These are phyloP conservation scores for Aurelia sp. DNA, from an alignment of 30 jellyfish, hydroid and myxozoan species.

Conservation along the genomic window DNA sequence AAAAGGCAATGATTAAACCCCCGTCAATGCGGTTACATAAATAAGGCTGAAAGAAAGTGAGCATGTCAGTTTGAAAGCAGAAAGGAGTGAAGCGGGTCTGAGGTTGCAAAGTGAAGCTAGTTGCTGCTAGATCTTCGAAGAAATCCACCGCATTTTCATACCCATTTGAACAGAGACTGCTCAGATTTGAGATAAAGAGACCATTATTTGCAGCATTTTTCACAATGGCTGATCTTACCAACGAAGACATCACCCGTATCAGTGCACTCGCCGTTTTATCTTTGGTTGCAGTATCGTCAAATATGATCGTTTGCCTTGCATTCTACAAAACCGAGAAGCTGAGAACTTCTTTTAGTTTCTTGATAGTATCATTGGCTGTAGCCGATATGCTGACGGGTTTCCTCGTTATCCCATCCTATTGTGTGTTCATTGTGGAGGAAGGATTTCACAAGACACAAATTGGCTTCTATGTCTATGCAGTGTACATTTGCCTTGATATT, in stretches of 20 bases:
- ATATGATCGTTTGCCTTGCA: slow-evolving; percentile 41
- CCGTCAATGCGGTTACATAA: too few relatives aligned
- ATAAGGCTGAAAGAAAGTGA: too few relatives aligned
- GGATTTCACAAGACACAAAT: background rate
- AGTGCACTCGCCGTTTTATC: slow-evolving; percentile 15
- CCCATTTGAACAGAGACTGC: too few relatives aligned
- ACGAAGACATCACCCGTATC: slow-evolving; percentile 13
- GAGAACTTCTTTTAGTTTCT: slow-evolving; percentile 34
- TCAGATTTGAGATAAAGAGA: too few relatives aligned
- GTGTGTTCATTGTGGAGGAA: slow-evolving; percentile 23
- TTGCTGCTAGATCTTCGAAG: too few relatives aligned
- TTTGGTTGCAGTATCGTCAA: slow-evolving; percentile 22
- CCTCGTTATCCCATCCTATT: slow-evolving; percentile 57
- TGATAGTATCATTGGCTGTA: slow-evolving; percentile 54
- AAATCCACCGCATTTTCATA: too few relatives aligned
- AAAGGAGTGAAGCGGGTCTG: too few relatives aligned
- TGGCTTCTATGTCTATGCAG: slow-evolving; percentile 28
- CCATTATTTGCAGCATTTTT: too few relatives aligned
- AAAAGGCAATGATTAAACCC: too few relatives aligned
- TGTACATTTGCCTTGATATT: slow-evolving; percentile 49
- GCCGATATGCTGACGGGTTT: slow-evolving; percentile 56
- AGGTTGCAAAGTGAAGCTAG: too few relatives aligned
- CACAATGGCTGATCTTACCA: slow-evolving; percentile 22
- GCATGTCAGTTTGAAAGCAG: too few relatives aligned
- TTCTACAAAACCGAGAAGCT: slow-evolving; percentile 39